Conservation (phyloP, 2,797 vertebrate species). For the Alca torda region DNA sequence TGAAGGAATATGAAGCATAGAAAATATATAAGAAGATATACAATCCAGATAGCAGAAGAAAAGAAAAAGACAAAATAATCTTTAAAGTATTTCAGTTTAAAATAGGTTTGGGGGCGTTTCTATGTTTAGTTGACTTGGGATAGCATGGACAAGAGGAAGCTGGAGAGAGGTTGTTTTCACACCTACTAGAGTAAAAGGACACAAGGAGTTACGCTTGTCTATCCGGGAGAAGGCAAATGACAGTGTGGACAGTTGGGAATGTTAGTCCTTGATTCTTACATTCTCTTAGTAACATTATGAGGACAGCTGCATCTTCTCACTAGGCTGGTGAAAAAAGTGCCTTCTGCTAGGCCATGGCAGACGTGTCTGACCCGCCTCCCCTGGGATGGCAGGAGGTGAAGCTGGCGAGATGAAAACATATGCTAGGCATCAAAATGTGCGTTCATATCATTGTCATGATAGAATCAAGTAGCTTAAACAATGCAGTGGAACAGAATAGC, state of each 20-base stretch:
- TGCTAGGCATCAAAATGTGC: not conserved
- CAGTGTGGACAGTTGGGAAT: not conserved
- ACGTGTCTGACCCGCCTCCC: not conserved
- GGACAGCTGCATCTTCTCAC: not conserved
- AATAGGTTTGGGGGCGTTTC: not conserved
- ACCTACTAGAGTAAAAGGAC: not conserved
- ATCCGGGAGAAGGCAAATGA: not conserved
- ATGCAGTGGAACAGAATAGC: not conserved
- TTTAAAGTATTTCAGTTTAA: not conserved
- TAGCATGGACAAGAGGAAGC: not conserved
- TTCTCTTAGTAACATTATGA: not conserved
- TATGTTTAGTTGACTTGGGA: not conserved
- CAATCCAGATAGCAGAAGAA: not conserved
- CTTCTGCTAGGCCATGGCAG: fast-evolving
- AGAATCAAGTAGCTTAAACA: not conserved
- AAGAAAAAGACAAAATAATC: not conserved
- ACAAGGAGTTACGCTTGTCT: not conserved
- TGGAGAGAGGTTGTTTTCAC: not conserved
- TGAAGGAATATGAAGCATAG: not conserved
- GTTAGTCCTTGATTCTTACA: not conserved
- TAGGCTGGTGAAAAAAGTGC: not conserved
- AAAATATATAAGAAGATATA: not conserved
- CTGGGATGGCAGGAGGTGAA: not conserved
- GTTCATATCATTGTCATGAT: fast-evolving
- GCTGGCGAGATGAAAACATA: not conserved